Base-by-base conservation (phyloP, 2,888 invertebrate species). In the Machimus atricapillus region DNA sequence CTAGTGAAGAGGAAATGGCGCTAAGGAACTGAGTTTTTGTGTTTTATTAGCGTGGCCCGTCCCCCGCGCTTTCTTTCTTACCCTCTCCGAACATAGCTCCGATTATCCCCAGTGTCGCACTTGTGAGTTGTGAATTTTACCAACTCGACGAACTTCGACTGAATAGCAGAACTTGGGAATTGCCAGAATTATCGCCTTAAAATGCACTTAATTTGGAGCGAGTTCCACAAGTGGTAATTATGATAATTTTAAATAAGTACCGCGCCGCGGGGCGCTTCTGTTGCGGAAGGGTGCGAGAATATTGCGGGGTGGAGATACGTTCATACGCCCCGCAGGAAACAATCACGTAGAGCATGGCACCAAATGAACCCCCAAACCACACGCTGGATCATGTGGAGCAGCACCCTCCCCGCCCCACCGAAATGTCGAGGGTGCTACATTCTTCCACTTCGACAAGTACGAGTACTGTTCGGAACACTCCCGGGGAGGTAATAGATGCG, bases 181-280 rank as follows among this genome's bases (percentile, higher is more conserved):
- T 85, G 27, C 46, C 85, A 85, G 43, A 85, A 85, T 85, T 85
- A 85, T 85, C 85, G 43, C 85, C 46, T 74, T 85, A 73, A 85
- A 85, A 85, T 85, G 85, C 74, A 85, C 74, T 85, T 74, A 73
- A 73, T 85, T 85, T 85, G 74, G n/a, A 85, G 34, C 74, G 40
- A 85, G 74, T 85, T 85, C 74, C 85, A 74, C 85, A 74, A 74
- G 85, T 74, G 85, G 46, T 46, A 85, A 85, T 85, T 85, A 74
- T 85, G 74, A 74, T 85, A 74, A 82, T 82, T 82, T 82, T 58
- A 58, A 82, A 82, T 82, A 82, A 82, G 82, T 82, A 58, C 58
- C 58, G 23, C 37, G 27, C 82, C 40, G 23, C 19, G 14, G 23
- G 46, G 7, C 9, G 31, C 34, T 19, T 58, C 34, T 43, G 27